A percentile compares a stretch with the other conserved stretches of the same genome.
These are phyloP conservation scores for Gasterosteus aculeatus DNA, from an alignment of 2,113 vertebrate species.

Conservation along the genomic window DNA sequence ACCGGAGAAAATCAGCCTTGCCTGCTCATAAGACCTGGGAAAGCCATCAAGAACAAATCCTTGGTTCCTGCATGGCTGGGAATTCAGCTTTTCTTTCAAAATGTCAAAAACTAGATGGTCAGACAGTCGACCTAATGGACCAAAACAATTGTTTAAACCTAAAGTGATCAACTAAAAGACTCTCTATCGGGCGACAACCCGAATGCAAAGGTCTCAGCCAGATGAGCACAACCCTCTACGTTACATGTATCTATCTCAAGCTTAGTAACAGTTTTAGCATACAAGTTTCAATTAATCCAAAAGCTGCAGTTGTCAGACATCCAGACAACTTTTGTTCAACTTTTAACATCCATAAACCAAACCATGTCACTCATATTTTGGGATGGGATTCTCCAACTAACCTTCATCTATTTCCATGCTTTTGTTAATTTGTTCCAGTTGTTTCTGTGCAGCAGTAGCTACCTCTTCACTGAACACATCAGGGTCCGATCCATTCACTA, in stretches of 20 bases:
- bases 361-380: background rate
- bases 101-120: constrained; percentile 80
- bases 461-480: constrained; percentile 33
- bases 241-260: background rate
- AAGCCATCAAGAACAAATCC: constrained; percentile 93
- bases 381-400: constrained; percentile 15
- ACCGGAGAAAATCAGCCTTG: constrained; percentile 87
- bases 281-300: background rate
- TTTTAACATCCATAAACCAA: background rate
- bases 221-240: background rate
- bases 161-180: background rate
- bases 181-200: background rate
- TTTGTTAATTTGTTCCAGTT: constrained; percentile 81
- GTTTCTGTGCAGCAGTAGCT: constrained; percentile 58
- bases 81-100: constrained; percentile 87
- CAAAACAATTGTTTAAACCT: background rate
- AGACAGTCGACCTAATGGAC: constrained; percentile 78
- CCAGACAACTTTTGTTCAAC: background rate
- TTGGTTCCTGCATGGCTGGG: constrained; percentile 91
- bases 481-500: constrained; percentile 48
- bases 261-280: background rate
- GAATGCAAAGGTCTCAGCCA: background rate
- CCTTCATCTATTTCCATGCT: constrained; percentile 84
- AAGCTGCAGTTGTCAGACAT: constrained; percentile 1
- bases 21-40: constrained; percentile 87